Conservation (phyloP, 2,797 vertebrate genomes). For the Hydrolagus colliei region DNA sequence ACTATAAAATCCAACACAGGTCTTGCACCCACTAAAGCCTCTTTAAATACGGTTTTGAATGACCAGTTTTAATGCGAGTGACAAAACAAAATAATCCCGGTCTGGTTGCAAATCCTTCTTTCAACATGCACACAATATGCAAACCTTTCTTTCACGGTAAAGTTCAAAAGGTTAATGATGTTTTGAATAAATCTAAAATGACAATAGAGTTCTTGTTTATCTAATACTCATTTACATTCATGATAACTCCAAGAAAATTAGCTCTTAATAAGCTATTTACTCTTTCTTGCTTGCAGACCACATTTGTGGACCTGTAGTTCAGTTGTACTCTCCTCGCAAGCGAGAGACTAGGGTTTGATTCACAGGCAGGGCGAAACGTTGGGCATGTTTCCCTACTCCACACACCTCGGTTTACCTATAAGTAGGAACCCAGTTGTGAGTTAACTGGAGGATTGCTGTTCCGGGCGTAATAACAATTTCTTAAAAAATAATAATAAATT, state of each 20-base stretch:
- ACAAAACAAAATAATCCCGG: not conserved
- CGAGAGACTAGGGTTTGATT: too few species aligned
- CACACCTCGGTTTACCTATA: too few species aligned
- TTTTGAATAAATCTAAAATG: conserved; percentile 3
- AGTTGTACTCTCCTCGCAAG: too few species aligned
- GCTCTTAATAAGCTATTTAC: not conserved
- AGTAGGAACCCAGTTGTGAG: too few species aligned
- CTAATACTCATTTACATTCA: not conserved
- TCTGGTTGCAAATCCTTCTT: not conserved
- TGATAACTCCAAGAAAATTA: not conserved
- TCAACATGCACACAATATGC: not conserved
- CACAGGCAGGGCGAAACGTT: too few species aligned
- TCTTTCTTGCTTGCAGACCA: not conserved
- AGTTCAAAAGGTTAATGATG: conserved; percentile 8
- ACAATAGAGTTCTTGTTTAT: not conserved
- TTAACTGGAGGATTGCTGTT: too few species aligned
- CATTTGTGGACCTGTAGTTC: too few species aligned
- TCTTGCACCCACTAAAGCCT: not conserved
- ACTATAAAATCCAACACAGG: not conserved
- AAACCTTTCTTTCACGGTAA: not conserved
- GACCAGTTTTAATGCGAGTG: not conserved
- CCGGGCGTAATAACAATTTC: too few species aligned
- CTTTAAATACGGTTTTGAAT: not conserved
- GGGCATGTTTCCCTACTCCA: too few species aligned
- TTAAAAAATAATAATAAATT: too few species aligned